These are phyloP conservation scores for Zosterops lateralis DNA, from an alignment of 2,113 vertebrate species.

Conservation along the genomic window DNA sequence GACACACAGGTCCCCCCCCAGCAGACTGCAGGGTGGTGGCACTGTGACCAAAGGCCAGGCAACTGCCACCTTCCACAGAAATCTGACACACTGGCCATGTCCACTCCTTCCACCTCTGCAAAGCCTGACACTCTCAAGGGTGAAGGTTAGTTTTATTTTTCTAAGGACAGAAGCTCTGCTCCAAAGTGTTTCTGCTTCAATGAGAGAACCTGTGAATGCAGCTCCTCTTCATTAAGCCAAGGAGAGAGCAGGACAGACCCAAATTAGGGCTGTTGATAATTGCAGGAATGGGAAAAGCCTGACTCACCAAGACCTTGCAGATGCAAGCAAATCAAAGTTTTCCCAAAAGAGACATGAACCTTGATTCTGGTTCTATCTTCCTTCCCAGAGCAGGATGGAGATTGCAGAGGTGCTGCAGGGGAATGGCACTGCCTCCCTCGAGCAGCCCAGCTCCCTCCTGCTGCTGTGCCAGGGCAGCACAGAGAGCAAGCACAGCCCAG, in stretches of 20 bases:
- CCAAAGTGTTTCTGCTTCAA: not conserved
- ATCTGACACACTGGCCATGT: fast-evolving
- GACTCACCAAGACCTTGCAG: not conserved
- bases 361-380: not conserved
- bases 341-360: not conserved
- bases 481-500: not conserved
- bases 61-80: not conserved
- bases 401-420: not conserved
- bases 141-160: fast-evolving
- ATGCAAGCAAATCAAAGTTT: not conserved
- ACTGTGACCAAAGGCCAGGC: not conserved
- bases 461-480: not conserved
- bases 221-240: not conserved
- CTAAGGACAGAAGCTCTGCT: not conserved
- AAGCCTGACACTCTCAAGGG: not conserved
- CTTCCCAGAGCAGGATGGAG: not conserved
- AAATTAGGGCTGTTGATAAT: fast-evolving
- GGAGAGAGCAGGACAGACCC: not conserved
- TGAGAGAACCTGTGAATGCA: not conserved
- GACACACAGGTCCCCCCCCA: not conserved
- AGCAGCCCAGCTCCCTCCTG: not conserved
- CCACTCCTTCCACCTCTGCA: not conserved
- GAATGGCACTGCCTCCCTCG: not conserved
- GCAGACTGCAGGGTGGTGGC: not conserved
- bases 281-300: not conserved